A percentile compares a stretch with the other conserved stretches of the same genome.
These are phyloP conservation scores for Blastobasis lacticolella DNA, from an alignment of 2,888 invertebrate genomes.

Conservation along the genomic window DNA sequence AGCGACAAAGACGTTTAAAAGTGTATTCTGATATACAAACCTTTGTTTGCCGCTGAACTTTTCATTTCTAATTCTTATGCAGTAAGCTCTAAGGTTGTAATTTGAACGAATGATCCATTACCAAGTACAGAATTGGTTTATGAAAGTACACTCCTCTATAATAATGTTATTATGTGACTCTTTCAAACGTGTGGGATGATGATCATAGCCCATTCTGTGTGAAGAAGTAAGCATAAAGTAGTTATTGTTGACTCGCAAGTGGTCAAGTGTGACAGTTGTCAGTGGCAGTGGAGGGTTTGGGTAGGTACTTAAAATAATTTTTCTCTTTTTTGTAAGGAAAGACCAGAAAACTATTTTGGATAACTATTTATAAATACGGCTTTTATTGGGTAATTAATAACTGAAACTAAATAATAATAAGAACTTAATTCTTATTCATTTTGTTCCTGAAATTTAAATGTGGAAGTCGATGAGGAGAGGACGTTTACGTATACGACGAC, in stretches of 20 bases:
- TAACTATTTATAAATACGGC: too few species aligned
- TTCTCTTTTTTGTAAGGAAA: background rate
- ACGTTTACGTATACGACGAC: too few species aligned
- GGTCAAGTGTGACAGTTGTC: conserved; percentile 13
- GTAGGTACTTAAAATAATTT: background rate
- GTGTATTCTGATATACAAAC: conserved; percentile 44
- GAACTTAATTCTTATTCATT: too few species aligned
- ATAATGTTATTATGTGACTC: conserved; percentile 67
- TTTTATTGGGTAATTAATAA: too few species aligned
- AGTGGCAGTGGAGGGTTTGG: conserved; percentile 13
- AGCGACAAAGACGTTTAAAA: conserved; percentile 62
- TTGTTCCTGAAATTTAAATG: too few species aligned
- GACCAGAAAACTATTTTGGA: too few species aligned
- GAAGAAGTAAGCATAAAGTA: conserved; percentile 51
- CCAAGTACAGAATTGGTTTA: conserved; percentile 11
- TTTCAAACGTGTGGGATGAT: conserved; percentile 54
- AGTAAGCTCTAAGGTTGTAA: conserved; percentile 18
- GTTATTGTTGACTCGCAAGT: conserved; percentile 33
- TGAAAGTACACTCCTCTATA: conserved; percentile 41
- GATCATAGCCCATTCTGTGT: conserved; percentile 60
- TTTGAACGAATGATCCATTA: conserved; percentile 10
- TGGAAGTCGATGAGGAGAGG: too few species aligned
- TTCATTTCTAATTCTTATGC: conserved; percentile 8
- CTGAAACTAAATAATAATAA: too few species aligned
- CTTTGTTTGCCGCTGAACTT: conserved; percentile 9